Base-by-base conservation (phyloP, 2,113 vertebrate genomes). In the Galeopterus variegatus region DNA sequence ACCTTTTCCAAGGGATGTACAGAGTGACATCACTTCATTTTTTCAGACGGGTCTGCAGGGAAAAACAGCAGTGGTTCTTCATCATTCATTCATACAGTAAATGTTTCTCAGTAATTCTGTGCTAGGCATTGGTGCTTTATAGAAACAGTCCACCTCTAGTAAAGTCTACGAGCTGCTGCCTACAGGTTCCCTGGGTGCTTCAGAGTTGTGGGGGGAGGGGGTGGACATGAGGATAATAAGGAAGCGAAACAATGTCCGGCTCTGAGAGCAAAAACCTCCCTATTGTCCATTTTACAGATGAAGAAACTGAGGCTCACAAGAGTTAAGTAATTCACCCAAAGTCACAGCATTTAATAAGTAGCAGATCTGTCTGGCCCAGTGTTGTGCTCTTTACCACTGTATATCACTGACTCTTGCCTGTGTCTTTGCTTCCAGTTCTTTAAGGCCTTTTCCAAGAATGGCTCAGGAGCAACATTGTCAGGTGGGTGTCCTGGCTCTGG, bases 381-480 rank as follows among this genome's bases (percentile, higher is more conserved):
- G 13, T 7, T 11, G 9, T 41, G 5, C 21, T 15, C 13, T 56
- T 10, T 1, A 19, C 41, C 45, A 10, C 67, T 1, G 0, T 31
- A 4, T 0, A 3, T 17, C 23, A 0, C 97, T 95, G 81, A 96
- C 45, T 48, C 18, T 45, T 10, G 5, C 50, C 50, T 26, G 5
- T 98, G 50, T 97, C 64, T 96, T 91, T 90, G 0, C 90, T 98
- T 98, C 67, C 98, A 99, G 99, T 99, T 99, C 98, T 99, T 99
- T 97, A 98, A 98, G 95, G 99, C 99, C 58, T 99, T 99, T 96
- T 98, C 99, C 95, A 98, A 98, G 88, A 97, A 94, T 3, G 93
- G 96, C 14, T 98, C 96, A 9, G 99, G 99, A 89, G 70, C 97
- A 76, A 5, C 88, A 6, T 75, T 99, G 3, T 80, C 60, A 98